Conservation (phyloP, 2,888 invertebrate genomes). For the Yponomeuta plumbellus region DNA sequence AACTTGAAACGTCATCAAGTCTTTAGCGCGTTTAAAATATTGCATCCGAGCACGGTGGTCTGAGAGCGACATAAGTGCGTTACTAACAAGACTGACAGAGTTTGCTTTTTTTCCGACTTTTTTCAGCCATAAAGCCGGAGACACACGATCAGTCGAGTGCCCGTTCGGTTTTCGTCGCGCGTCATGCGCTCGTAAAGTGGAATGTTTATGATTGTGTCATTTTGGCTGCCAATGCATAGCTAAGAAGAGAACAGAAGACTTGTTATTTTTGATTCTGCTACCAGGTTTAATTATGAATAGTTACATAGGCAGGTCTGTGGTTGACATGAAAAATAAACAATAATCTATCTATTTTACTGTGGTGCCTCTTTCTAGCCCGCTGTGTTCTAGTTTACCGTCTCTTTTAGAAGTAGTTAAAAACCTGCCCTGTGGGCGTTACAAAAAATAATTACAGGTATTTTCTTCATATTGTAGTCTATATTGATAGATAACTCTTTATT, state of each 20-base stretch:
- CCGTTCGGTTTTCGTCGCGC: conserved; percentile 34
- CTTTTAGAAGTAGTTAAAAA: too few species aligned
- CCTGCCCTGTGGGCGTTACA: too few species aligned
- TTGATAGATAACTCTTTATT: too few species aligned
- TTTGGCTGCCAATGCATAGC: conserved; percentile 31
- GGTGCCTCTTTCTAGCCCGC: too few species aligned
- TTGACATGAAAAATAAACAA: too few species aligned
- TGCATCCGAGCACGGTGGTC: conserved; percentile 6
- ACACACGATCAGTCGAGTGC: conserved; percentile 34
- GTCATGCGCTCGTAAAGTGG: conserved; percentile 42
- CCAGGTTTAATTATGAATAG: too few species aligned
- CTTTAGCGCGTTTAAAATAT: conserved; percentile 2
- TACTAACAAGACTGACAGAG: conserved; percentile 14
- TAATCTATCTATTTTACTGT: too few species aligned
- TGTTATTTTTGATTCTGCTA: too few species aligned
- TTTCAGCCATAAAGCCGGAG: conserved; percentile 30
- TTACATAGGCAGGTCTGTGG: too few species aligned
- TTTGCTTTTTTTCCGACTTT: conserved; percentile 27
- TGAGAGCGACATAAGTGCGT: conserved; percentile 5
- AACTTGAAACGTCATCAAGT: conserved; percentile 2
- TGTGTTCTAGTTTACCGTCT: too few species aligned
- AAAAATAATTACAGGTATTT: too few species aligned
- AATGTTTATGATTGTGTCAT: conserved; percentile 37
- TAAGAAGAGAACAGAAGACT: background rate
- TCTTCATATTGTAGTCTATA: too few species aligned